These are phyloP conservation scores for Cephalopholis sonnerati DNA, from an alignment of 2,113 vertebrate species.

Conservation along the genomic window DNA sequence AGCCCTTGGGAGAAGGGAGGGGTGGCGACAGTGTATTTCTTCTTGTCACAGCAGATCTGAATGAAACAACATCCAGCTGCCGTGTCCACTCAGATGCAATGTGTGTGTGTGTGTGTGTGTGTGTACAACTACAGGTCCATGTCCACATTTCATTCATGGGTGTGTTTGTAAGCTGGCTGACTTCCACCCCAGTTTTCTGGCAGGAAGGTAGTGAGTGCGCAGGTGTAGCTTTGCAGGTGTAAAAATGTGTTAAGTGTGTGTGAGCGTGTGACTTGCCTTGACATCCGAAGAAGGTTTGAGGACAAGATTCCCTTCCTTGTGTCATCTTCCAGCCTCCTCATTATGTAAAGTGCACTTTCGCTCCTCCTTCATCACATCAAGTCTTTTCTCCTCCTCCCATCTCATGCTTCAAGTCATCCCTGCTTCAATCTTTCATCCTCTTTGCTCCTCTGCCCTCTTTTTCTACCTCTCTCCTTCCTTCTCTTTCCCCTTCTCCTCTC, in stretches of 20 bases:
- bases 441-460: conserved; percentile 5
- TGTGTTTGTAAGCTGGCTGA: neutral
- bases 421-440: conserved; percentile 15
- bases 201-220: neutral
- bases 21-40: neutral
- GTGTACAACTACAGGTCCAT: neutral
- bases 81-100: neutral
- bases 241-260: neutral
- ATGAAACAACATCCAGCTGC: conserved; percentile 1
- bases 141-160: neutral
- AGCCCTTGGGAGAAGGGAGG: conserved; percentile 16
- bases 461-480: neutral
- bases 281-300: conserved; percentile 11
- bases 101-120: conserved; percentile 1
- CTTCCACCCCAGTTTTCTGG: conserved; percentile 14
- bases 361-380: conserved; percentile 32
- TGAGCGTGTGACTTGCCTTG: conserved; percentile 38
- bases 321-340: conserved; percentile 32
- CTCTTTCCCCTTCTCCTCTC: neutral
- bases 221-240: conserved; percentile 18
- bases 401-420: neutral
- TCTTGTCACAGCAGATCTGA: conserved; percentile 27
- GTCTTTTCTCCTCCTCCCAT: conserved; percentile 23
- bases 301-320: neutral
- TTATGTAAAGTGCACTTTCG: conserved; percentile 32